Conservation (phyloP, 2,113 vertebrate species). For the Cololabis saira region DNA sequence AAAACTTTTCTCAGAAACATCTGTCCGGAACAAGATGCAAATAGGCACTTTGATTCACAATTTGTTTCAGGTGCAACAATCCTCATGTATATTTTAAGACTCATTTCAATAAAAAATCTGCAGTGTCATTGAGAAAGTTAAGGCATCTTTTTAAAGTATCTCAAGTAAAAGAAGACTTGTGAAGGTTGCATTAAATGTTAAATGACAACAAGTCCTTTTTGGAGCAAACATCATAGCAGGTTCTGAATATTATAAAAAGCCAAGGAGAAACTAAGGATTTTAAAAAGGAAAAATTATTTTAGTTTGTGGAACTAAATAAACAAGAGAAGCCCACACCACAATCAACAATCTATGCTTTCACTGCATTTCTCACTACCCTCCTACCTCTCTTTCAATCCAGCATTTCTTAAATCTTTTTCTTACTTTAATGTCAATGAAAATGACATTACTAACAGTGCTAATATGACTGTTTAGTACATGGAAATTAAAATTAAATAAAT, state of each 20-base stretch:
- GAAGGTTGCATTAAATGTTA: slow-evolving; percentile 61
- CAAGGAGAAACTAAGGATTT: slow-evolving; percentile 39
- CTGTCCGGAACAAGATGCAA: neutral
- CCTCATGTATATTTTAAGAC: slow-evolving; percentile 20
- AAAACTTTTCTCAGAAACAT: neutral
- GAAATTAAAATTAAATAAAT: no score
- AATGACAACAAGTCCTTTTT: slow-evolving; percentile 33
- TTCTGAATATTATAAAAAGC: slow-evolving; percentile 30
- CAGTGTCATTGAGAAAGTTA: slow-evolving; percentile 33
- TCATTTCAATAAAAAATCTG: slow-evolving; percentile 33
- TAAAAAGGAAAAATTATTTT: slow-evolving; percentile 10
- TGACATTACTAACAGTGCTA: neutral
- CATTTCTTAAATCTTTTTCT: no score
- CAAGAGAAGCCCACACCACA: neutral
- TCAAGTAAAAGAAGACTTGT: slow-evolving; percentile 28
- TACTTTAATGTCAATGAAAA: neutral
- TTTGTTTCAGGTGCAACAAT: slow-evolving; percentile 16
- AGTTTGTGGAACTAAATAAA: slow-evolving; percentile 3
- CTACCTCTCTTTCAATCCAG: neutral
- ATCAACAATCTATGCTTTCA: neutral
- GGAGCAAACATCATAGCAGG: slow-evolving; percentile 24
- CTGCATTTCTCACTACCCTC: neutral
- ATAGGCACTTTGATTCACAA: neutral
- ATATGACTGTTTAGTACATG: neutral
- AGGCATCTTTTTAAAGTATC: slow-evolving; percentile 33